Percentiles rank a stretch among this genome's conserved stretches.
These are phyloP conservation scores for Baryphthengus martii DNA, from an alignment of 2,113 vertebrate genomes.

Conservation along the genomic window DNA sequence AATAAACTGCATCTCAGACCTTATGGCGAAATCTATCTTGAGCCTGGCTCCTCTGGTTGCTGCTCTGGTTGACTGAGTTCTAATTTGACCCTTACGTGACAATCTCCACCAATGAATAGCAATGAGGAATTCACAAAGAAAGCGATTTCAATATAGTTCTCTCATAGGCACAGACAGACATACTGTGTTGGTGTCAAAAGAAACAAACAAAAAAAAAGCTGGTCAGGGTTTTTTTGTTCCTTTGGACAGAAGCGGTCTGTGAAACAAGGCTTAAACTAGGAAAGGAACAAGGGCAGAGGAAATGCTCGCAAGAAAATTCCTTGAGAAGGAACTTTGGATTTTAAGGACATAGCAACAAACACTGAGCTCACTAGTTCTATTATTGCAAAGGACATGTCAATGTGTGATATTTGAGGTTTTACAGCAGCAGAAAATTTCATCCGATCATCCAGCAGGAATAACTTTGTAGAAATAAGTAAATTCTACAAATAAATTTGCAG, in stretches of 20 bases:
- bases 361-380: background rate
- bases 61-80: slow-evolving; percentile 41
- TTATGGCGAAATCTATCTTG: background rate
- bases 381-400: background rate
- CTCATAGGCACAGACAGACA: slow-evolving; percentile 31
- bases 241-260: slow-evolving; percentile 23
- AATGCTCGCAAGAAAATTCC: background rate
- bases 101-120: slow-evolving; percentile 50
- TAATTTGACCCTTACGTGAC: slow-evolving; percentile 46
- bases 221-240: background rate
- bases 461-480: background rate
- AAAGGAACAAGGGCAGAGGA: slow-evolving; percentile 3
- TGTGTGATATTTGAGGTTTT: background rate
- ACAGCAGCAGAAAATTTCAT: background rate
- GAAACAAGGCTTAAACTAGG: slow-evolving; percentile 28
- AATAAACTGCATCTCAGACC: background rate
- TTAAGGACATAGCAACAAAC: background rate
- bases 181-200: slow-evolving; percentile 45
- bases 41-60: background rate
- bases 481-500: background rate
- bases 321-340: background rate
- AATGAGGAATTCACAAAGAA: slow-evolving; percentile 60
- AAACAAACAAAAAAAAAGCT: background rate
- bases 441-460: background rate
- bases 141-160: slow-evolving; percentile 29